A percentile compares a stretch with the other conserved stretches of the same genome.
Evolutionary conservation across 2,113 vertebrate species (phyloP).

Genomic region (Clarias batrachus): DNA sequence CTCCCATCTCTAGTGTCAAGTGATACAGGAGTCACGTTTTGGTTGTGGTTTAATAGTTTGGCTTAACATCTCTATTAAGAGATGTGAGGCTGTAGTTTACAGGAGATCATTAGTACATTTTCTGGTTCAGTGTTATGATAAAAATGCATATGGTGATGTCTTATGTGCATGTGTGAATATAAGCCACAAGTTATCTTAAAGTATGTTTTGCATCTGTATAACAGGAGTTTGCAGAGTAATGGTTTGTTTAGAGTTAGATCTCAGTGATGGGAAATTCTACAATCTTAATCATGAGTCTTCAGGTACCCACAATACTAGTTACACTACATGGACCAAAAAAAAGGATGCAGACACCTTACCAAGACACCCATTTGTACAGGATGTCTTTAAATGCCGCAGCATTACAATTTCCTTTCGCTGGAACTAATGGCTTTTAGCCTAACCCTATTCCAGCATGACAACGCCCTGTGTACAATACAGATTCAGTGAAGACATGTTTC

Average conservation of each 20-base stretch:
- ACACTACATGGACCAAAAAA: not conserved
- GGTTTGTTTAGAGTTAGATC: not conserved
- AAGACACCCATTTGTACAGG: not conserved
- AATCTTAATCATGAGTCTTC: not conserved
- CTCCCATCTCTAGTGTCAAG: too few species aligned
- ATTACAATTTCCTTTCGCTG: not conserved
- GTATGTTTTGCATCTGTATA: too few species aligned
- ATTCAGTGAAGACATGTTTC: not conserved
- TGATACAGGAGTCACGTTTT: not conserved
- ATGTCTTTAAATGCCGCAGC: not conserved
- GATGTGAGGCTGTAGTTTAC: not conserved
- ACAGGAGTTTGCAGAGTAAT: not conserved
- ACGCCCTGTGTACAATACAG: not conserved
- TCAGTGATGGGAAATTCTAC: not conserved
- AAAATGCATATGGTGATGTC: not conserved
- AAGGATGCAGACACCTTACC: not conserved
- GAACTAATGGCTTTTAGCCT: not conserved
- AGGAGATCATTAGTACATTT: not conserved
- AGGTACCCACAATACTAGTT: not conserved
- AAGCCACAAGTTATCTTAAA: too few species aligned
- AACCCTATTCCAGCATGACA: not conserved
- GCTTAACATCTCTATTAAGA: not conserved
- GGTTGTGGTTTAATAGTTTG: not conserved
- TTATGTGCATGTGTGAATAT: not conserved
- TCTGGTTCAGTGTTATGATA: not conserved